A percentile compares a stretch with the other conserved stretches of the same genome.
Evolutionary conservation across 1,140 invertebrate species (phyloP).

Genomic region (Drosophila erecta): DNA sequence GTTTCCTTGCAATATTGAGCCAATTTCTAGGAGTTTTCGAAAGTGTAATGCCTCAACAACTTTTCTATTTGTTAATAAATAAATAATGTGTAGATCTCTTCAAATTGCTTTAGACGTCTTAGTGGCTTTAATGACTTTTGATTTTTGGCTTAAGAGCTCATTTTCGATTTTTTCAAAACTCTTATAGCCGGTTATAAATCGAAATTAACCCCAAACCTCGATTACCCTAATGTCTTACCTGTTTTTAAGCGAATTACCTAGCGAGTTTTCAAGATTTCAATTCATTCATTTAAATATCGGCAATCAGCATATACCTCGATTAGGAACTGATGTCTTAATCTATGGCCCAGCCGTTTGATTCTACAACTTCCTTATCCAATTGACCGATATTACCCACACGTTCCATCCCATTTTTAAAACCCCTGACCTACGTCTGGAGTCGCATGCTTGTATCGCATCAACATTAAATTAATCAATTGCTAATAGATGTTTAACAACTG

Average conservation of each 20-base stretch:
- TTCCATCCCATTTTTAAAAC: slow-evolving; percentile 1
- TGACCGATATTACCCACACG: slow-evolving; percentile 47
- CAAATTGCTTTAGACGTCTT: not conserved
- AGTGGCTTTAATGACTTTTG: not conserved
- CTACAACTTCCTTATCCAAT: slow-evolving; percentile 63
- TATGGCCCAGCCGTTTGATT: slow-evolving; percentile 44
- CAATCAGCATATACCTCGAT: slow-evolving; percentile 32
- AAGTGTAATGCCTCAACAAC: not conserved
- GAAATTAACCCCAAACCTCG: slow-evolving; percentile 15
- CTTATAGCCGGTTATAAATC: not conserved
- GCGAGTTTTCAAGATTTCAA: not conserved
- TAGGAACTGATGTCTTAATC: slow-evolving; percentile 47
- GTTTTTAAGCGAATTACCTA: slow-evolving; percentile 13
- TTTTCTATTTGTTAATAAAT: too few species aligned
- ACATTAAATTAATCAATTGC: slow-evolving; percentile 72
- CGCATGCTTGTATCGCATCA: slow-evolving; percentile 51
- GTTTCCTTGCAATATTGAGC: too few species aligned
- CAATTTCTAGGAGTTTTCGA: too few species aligned
- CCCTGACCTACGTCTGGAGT: slow-evolving; percentile 10
- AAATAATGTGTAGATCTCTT: too few species aligned
- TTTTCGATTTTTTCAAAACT: slow-evolving; percentile 1
- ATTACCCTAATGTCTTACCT: slow-evolving; percentile 16
- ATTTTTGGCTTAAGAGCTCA: not conserved
- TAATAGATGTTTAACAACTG: slow-evolving; percentile 75
- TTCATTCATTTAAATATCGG: slow-evolving; percentile 32